Base-by-base conservation (phyloP, 1,140 invertebrate species). In the Drosophila fuyamai region DNA sequence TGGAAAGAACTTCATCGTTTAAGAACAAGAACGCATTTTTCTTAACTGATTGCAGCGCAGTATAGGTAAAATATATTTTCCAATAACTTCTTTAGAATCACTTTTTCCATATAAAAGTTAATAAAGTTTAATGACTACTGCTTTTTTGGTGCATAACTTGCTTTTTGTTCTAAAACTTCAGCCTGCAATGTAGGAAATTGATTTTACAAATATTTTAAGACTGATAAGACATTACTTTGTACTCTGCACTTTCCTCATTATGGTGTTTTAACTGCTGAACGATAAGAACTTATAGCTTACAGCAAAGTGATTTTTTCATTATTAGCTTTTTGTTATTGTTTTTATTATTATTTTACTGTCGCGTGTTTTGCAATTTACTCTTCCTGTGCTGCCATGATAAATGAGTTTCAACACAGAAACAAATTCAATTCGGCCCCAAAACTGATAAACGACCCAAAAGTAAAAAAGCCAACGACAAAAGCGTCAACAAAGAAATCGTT, bases 331-430 rank as follows among this genome's bases (percentile, higher is more conserved):
- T 55, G 23, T 61, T 61, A 50, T 41, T 23, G 23, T 27, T 47
- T 70, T 81, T 66, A 48, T 81, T 66, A 48, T 62, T 56, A 47
- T 57, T 77, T 76, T 53, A 72, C 66, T 43, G 68, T 50, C 68
- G 50, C 66, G 38, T 79, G 83, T 82, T 82, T 82, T 51, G 71
- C 75, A 82, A 88, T 82, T 67, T 40, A 61, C 55, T 51, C 56
- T 63, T 72, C 56, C 57, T 51, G 65, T 43, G 32, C 46, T 38
- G 57, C 29, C 46, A 66, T 79, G 79, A 83, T 79, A 83, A 86
- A 88, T 83, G 83, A 62, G 66, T 72, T 81, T 58, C 58, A 35
- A 82, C 41, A 76, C 48, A 70, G 35, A 40, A 63, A 63, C 32
- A 65, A 82, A 70, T 71, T 72, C 60, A 68, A 61, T 46, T 68